Percentiles rank a stretch among this genome's conserved stretches.
Evolutionary conservation across 2,797 vertebrate genomes (phyloP).

Genomic region (Gallirallus australis): DNA sequence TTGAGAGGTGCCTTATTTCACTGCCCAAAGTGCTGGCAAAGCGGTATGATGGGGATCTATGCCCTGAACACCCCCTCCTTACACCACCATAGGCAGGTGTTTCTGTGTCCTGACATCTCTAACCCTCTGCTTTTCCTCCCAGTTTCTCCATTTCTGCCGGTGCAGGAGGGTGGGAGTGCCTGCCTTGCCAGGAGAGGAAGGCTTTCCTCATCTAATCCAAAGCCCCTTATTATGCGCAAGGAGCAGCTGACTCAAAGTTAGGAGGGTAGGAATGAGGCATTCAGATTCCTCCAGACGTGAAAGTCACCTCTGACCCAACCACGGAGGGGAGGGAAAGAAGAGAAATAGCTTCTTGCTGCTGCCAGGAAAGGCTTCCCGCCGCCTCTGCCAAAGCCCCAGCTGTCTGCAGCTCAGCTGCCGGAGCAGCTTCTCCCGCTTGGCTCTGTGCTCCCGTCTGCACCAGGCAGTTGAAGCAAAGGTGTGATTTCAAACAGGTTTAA

Average conservation of each 20-base stretch:
- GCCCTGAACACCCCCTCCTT: fast-evolving
- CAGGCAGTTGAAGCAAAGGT: not conserved
- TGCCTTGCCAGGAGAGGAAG: fast-evolving
- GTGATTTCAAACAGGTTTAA: not conserved
- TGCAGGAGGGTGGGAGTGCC: not conserved
- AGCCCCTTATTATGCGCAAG: not conserved
- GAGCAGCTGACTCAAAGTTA: not conserved
- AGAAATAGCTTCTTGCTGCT: not conserved
- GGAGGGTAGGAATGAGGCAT: not conserved
- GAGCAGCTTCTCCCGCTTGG: not conserved
- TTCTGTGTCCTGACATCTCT: not conserved
- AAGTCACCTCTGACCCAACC: conserved; percentile 30
- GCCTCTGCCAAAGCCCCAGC: conserved; percentile 1
- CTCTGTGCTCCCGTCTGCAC: not conserved
- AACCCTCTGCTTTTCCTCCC: not conserved
- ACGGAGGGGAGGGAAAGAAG: not conserved
- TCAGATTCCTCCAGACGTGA: conserved; percentile 8
- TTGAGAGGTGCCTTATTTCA: not conserved
- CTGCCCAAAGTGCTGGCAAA: not conserved
- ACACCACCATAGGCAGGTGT: not conserved
- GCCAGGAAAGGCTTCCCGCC: not conserved
- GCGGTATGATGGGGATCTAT: fast-evolving
- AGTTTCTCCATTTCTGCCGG: not conserved
- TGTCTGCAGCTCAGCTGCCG: not conserved
- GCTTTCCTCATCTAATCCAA: not conserved